Conservation (phyloP, 2,888 invertebrate species). For the Autographa pulchrina region DNA sequence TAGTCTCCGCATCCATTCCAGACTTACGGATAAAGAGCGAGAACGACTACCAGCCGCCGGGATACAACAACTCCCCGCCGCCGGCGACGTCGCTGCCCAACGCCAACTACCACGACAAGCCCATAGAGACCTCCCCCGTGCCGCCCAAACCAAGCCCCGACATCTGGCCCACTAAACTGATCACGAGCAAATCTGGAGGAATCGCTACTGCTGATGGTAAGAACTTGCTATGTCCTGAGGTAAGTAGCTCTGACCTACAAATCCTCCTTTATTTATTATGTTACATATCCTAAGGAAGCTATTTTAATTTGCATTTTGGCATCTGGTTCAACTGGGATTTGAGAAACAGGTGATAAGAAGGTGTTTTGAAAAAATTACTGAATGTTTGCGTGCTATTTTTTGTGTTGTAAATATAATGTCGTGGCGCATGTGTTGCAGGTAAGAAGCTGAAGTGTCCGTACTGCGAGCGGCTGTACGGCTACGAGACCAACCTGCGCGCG, state of each 20-base stretch:
- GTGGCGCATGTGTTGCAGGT: slow-evolving; percentile 88
- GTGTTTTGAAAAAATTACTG: too few species aligned
- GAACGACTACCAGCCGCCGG: slow-evolving; percentile 86
- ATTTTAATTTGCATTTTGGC: too few species aligned
- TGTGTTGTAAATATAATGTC: too few species aligned
- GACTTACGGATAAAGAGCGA: slow-evolving; percentile 94
- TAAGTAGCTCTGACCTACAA: not conserved
- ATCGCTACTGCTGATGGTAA: slow-evolving; percentile 96
- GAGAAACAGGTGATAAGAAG: too few species aligned
- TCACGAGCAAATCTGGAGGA: slow-evolving; percentile 93
- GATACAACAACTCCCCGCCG: slow-evolving; percentile 90
- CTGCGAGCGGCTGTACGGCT: slow-evolving; percentile 97
- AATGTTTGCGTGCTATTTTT: too few species aligned
- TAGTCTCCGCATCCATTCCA: slow-evolving; percentile 73
- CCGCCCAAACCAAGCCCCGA: slow-evolving; percentile 90
- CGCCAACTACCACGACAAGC: slow-evolving; percentile 84
- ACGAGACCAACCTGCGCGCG: slow-evolving; percentile 97
- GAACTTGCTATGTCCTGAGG: slow-evolving; percentile 41
- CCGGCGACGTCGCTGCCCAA: slow-evolving; percentile 88
- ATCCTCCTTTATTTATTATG: not conserved
- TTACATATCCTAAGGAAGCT: slow-evolving; percentile 76
- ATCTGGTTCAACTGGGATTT: too few species aligned
- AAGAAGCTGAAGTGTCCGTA: slow-evolving; percentile 97
- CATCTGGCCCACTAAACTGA: slow-evolving; percentile 90
- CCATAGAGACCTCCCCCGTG: slow-evolving; percentile 85